Evolutionary conservation across 1,140 invertebrate genomes (phyloP).

Genomic region (Drosophila teissieri): DNA sequence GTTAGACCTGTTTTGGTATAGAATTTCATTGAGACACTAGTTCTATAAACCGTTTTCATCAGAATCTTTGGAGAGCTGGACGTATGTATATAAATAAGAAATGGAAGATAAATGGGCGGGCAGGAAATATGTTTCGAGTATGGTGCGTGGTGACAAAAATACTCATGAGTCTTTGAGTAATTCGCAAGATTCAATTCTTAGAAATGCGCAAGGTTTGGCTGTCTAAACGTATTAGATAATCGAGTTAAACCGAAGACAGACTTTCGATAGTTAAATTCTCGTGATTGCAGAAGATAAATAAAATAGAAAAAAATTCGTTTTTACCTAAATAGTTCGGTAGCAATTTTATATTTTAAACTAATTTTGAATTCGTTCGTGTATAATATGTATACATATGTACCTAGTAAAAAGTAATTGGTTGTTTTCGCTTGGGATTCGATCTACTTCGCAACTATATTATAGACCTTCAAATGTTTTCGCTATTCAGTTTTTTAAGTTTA

Average conservation of each 20-base stretch:
- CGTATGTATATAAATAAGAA: conserved; percentile 20
- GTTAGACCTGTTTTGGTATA: conserved; percentile 34
- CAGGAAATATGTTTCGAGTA: conserved; percentile 12
- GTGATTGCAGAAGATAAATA: not conserved
- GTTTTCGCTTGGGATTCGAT: conserved; percentile 8
- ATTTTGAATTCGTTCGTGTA: conserved; percentile 14
- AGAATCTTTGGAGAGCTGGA: conserved; percentile 13
- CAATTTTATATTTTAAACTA: conserved; percentile 8
- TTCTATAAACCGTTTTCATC: conserved; percentile 12
- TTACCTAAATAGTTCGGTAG: conserved; percentile 10
- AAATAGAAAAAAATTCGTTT: not conserved
- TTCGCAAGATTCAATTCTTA: conserved; percentile 25
- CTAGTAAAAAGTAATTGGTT: conserved; percentile 7
- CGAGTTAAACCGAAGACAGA: conserved; percentile 25
- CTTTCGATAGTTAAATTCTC: conserved; percentile 1
- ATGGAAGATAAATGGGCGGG: conserved; percentile 38
- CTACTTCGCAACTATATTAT: conserved; percentile 20
- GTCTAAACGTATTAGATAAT: conserved; percentile 12
- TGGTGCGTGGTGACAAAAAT: conserved; percentile 9
- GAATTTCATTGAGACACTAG: conserved; percentile 23
- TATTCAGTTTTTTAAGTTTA: not conserved
- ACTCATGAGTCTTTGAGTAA: conserved; percentile 36
- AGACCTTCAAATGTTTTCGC: conserved; percentile 8
- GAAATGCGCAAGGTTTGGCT: conserved; percentile 35
- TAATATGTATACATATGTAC: conserved; percentile 9